Base-by-base conservation (phyloP, 2,888 invertebrate genomes). In the Drosophila eohydei region DNA sequence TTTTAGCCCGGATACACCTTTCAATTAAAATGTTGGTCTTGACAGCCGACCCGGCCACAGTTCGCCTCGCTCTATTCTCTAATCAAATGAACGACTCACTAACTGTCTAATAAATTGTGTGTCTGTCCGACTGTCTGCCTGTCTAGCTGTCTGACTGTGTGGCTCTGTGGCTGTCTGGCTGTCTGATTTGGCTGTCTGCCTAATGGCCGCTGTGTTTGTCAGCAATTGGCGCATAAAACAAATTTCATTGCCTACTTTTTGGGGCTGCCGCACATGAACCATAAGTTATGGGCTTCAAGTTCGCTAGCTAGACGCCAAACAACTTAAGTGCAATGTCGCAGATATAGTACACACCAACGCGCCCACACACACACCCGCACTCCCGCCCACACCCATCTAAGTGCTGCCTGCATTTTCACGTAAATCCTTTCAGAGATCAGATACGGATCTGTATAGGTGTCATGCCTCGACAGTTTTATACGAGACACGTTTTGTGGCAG, bases 181-280 rank as follows among this genome's bases (percentile, higher is more conserved):
- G 30, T n/a, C 26, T 46, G 26, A 46, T 28, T 70, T 70, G 74
- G 71, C 70, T 66, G 34, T 66, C 50, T 80, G 74, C 78, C 78
- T 71, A 72, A 75, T 78, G 69, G 67, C 74, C 67, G 63, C 61
- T 61, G 67, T 64, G 61, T 68, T 74, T 66, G 68, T 74, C 68
- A 78, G 74, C 74, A 69, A 69, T 73, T 68, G 66, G 66, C 78
- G 58, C 73, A 71, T 82, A 82, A 74, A 81, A 74, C 70, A 69
- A 78, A 80, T 76, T 81, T 78, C 71, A 81, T 85, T 85, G 83
- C 83, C 83, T 75, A 71, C 71, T 72, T 75, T 59, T 61, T 50
- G 46, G 65, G 60, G 58, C 52, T 32, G 55, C 30, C 21, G 62
- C 44, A 48, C 38, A 46, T 56, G 40, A 57, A 54, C 26, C 52